Evolutionary conservation across 1,140 invertebrate genomes (phyloP).

Genomic region (Babylonia areolata): DNA sequence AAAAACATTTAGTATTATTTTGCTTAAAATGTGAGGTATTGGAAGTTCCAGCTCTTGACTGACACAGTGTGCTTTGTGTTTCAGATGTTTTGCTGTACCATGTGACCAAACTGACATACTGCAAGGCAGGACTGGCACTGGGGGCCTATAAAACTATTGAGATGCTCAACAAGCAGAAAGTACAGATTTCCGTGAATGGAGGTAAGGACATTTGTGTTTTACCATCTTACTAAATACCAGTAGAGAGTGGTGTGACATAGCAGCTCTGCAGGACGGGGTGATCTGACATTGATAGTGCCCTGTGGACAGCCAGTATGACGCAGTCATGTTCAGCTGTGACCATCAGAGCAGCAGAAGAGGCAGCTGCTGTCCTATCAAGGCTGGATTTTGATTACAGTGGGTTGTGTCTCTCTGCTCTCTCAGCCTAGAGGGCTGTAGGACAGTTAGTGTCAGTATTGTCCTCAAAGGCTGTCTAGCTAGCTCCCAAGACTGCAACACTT

Average conservation of each 20-base stretch:
- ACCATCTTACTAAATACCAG: too few species aligned
- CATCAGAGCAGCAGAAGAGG: neutral
- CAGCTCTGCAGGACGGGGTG: neutral
- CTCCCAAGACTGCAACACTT: too few species aligned
- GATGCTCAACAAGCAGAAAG: constrained; percentile 40
- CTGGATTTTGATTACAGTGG: too few species aligned
- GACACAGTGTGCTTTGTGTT: neutral
- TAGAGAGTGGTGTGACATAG: too few species aligned
- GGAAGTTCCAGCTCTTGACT: neutral
- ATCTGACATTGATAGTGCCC: neutral
- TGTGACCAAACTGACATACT: constrained; percentile 48
- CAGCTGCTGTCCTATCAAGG: too few species aligned
- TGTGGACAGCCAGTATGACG: neutral
- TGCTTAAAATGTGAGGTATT: neutral
- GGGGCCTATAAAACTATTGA: constrained; percentile 41
- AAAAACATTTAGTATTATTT: too few species aligned
- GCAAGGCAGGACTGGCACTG: constrained; percentile 55
- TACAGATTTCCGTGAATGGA: constrained; percentile 34
- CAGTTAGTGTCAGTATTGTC: too few species aligned
- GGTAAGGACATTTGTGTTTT: constrained; percentile 39
- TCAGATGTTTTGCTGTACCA: constrained; percentile 55
- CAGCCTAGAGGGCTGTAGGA: too few species aligned
- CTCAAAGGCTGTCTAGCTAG: too few species aligned
- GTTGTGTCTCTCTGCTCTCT: too few species aligned
- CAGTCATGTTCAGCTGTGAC: neutral